Percentiles rank a stretch among this genome's conserved stretches.
Evolutionary conservation across 2,113 vertebrate species (phyloP).

Genomic region (Ivindomyrus marchei): DNA sequence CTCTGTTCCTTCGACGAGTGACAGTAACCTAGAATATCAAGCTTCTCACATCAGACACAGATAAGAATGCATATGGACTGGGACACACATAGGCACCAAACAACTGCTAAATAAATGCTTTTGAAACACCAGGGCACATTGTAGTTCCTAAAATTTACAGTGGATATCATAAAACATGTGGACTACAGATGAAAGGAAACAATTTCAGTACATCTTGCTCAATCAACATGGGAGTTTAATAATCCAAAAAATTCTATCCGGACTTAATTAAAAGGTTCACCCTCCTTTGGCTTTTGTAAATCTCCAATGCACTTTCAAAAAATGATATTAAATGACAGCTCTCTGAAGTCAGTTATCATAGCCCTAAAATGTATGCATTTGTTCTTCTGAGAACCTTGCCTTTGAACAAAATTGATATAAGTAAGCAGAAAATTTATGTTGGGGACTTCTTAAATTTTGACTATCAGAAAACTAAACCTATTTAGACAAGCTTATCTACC

Average conservation of each 20-base stretch:
- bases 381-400: slow-evolving; percentile 30
- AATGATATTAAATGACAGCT: slow-evolving; percentile 28
- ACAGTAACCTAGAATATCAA: too few relatives aligned
- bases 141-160: slow-evolving; percentile 28
- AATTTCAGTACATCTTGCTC: slow-evolving; percentile 34
- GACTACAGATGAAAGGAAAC: slow-evolving; percentile 38
- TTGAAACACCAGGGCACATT: slow-evolving; percentile 28
- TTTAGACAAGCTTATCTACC: slow-evolving; percentile 29
- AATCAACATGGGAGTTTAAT: slow-evolving; percentile 40
- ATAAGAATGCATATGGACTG: background rate
- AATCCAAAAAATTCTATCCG: slow-evolving; percentile 41
- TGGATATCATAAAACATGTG: slow-evolving; percentile 18
- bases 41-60: background rate
- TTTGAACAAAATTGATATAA: slow-evolving; percentile 37
- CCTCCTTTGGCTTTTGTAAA: slow-evolving; percentile 25
- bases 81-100: background rate
- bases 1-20: too few relatives aligned
- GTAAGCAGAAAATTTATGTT: slow-evolving; percentile 11
- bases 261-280: slow-evolving; percentile 27
- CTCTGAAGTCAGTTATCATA: slow-evolving; percentile 27
- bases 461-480: slow-evolving; percentile 31
- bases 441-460: slow-evolving; percentile 38
- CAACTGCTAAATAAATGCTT: slow-evolving; percentile 11
- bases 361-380: slow-evolving; percentile 31
- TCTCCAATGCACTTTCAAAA: slow-evolving; percentile 28